A percentile compares a stretch with the other conserved stretches of the same genome.
These are phyloP conservation scores for Sacculina carcini DNA, from an alignment of 2,888 invertebrate genomes.

Conservation along the genomic window DNA sequence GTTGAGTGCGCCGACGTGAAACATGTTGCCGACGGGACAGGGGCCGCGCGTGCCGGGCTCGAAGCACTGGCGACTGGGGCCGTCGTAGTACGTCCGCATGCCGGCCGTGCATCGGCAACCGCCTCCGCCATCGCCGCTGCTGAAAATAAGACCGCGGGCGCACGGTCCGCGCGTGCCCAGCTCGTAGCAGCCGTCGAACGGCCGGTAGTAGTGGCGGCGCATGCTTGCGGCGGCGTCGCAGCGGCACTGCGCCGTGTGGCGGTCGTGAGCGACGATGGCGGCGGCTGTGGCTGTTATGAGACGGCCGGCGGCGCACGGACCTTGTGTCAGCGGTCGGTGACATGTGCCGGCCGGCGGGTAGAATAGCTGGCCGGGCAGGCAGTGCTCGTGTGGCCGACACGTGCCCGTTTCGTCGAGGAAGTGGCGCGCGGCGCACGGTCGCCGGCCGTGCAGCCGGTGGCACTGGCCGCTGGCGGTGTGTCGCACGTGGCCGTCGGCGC, in stretches of 20 bases:
- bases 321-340: conserved; percentile 38
- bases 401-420: conserved; percentile 22
- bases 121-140: conserved; percentile 21
- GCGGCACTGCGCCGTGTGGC: conserved; percentile 20
- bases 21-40: conserved; percentile 12
- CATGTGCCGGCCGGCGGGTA: conserved; percentile 53
- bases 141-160: conserved; percentile 44
- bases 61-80: conserved; percentile 23
- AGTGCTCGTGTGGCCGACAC: conserved; percentile 11
- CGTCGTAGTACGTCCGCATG: conserved; percentile 41
- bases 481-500: conserved; percentile 1
- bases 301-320: conserved; percentile 48
- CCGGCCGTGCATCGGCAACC: conserved; percentile 40
- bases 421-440: conserved; percentile 37
- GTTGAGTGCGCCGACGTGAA: conserved; percentile 10
- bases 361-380: conserved; percentile 23
- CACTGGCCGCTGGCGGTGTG: conserved; percentile 22
- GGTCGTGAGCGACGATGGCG: conserved; percentile 30
- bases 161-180: conserved; percentile 58
- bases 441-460: conserved; percentile 29
- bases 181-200: conserved; percentile 42
- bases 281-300: no score
- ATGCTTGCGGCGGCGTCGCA: conserved; percentile 14
- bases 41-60: conserved; percentile 14
- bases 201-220: conserved; percentile 28